These are phyloP conservation scores for Drosophila sproati DNA, from an alignment of 1,140 invertebrate genomes.

Conservation along the genomic window DNA sequence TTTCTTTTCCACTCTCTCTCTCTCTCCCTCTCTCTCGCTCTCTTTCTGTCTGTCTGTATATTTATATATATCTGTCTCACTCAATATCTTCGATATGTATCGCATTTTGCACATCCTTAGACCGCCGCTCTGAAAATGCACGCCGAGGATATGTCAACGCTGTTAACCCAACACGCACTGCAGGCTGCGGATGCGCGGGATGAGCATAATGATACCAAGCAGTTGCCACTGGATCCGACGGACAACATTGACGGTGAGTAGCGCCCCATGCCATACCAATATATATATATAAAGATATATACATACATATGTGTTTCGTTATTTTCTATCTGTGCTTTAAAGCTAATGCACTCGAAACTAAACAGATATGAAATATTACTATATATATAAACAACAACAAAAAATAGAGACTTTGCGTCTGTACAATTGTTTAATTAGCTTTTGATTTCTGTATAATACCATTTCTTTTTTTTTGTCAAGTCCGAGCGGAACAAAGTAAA, in stretches of 20 bases:
- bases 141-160: constrained; percentile 80
- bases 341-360: constrained; percentile 44
- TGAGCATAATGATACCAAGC: constrained; percentile 82
- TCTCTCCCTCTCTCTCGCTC: background rate
- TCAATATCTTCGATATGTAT: constrained; percentile 2
- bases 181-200: constrained; percentile 72
- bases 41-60: background rate
- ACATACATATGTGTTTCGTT: constrained; percentile 24
- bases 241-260: constrained; percentile 85
- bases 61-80: background rate
- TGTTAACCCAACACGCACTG: constrained; percentile 75
- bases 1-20: background rate
- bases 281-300: constrained; percentile 19
- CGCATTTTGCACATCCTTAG: constrained; percentile 19
- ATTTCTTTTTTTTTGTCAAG: constrained; percentile 4
- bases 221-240: constrained; percentile 78
- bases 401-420: background rate
- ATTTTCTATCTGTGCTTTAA: constrained; percentile 45
- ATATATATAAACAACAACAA: constrained; percentile 9
- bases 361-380: constrained; percentile 22
- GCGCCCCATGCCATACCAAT: constrained; percentile 2
- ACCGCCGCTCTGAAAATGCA: constrained; percentile 77
- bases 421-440: constrained; percentile 18
- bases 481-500: constrained; percentile 27
- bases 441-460: constrained; percentile 43